Base-by-base conservation (phyloP, 2,113 vertebrate genomes). In the Panthera tigris region DNA sequence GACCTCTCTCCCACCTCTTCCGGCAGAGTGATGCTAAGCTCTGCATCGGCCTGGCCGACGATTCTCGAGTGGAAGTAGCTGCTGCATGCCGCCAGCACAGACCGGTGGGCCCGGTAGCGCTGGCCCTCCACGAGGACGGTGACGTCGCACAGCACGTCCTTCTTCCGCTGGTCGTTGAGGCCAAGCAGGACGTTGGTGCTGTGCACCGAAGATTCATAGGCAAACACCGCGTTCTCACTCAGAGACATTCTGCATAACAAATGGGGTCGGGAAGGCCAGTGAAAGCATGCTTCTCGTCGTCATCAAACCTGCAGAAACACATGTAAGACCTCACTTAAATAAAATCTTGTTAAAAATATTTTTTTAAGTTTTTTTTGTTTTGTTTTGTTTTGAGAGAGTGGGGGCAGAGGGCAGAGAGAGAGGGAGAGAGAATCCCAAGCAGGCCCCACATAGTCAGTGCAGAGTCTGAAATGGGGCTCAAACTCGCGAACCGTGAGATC, bases 11-110 rank as follows among this genome's bases (percentile, higher is more conserved):
- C 98, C 96, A 99, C 99, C 99, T 99, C 99, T 89, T 99, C 98
- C 0, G 99, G 99, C 29, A 99, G 98, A 48, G 99, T 99, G 92
- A 99, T 98, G 96, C 99, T 97, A 76, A 99, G 98, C 98, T 99
- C 99, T 5, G 98, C 95, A 1, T 98, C 98, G 52, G 97, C 97
- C 91, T 98, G 98, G 90, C 97, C 98, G 86, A 98, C 98, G 19
- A 99, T 97, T 94, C 99, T 98, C 68, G 99, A 98, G 96, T 99
- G 99, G 98, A 99, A 99, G 96, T 99, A 99, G 79, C 98, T 98
- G 94, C 99, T 99, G 98, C 99, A 99, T 12, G 99, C 99, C 0
- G 99, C 99, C 98, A 99, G 98, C 95, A 99, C 99, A 0, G 99
- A 99, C 86, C 98, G 98, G 97, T 99, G 99, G 31, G 99, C 99